phyloP scores from a whole-genome alignment of 2,797 vertebrate species.

The Accipiter superciliosus region DNA sequence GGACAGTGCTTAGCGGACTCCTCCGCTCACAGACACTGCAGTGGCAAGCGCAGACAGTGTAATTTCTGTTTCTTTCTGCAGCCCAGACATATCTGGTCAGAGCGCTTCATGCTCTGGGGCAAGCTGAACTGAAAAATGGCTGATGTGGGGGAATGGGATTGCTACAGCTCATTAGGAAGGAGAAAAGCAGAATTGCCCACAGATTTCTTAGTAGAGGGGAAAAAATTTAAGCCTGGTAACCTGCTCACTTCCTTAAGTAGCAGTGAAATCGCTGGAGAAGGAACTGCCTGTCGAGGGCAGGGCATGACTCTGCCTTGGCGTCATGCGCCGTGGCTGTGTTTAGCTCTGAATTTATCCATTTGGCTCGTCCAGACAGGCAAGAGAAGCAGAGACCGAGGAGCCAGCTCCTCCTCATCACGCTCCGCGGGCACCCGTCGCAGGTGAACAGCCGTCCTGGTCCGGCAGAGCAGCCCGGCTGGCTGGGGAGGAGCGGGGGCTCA shows the following conservation, averaged over 20 bases:
- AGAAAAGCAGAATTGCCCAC: neutral
- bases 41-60: rapidly evolving
- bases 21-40: rapidly evolving
- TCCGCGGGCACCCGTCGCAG: neutral
- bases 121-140: neutral
- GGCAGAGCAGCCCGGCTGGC: neutral
- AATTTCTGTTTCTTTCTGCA: neutral
- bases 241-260: neutral
- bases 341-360: neutral
- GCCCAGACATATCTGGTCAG: neutral
- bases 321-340: neutral
- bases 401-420: rapidly evolving
- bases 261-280: neutral
- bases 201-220: neutral
- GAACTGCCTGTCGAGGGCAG: neutral
- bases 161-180: neutral
- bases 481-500: neutral
- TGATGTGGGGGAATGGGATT: neutral
- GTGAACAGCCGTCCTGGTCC: neutral
- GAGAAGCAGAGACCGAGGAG: neutral
- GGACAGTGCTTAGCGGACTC: rapidly evolving
- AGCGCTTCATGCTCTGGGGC: neutral
- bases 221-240: neutral
- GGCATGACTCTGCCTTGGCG: neutral
- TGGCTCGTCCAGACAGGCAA: neutral